phyloP scores from a whole-genome alignment of 1,140 invertebrate species.

The Anoplolepis gracilipes region DNA sequence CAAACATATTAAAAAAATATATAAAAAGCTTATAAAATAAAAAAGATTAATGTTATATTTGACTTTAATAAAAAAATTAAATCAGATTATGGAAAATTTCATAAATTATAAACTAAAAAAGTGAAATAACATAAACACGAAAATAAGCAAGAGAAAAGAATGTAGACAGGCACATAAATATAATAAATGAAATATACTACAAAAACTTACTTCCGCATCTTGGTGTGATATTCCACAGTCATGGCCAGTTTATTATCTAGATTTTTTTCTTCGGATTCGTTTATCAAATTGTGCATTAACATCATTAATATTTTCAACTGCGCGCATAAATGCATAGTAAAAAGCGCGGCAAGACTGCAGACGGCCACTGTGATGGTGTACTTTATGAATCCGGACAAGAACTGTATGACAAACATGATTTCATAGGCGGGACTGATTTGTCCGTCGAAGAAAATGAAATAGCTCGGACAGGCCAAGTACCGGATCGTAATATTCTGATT shows the following conservation, averaged over 20 bases:
- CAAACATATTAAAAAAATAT: neutral
- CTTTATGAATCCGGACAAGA: constrained; percentile 62
- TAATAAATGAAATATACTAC: neutral
- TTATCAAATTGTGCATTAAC: constrained; percentile 37
- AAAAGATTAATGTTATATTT: neutral
- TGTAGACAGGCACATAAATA: neutral
- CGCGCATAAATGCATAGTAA: constrained; percentile 74
- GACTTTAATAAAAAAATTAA: neutral
- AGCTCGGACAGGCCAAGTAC: constrained; percentile 70
- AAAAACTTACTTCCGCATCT: constrained; percentile 30
- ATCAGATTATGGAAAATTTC: neutral
- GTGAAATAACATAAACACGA: too few species aligned
- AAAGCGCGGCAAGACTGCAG: constrained; percentile 72
- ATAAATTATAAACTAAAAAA: neutral
- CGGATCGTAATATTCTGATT: constrained; percentile 45
- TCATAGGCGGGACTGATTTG: constrained; percentile 66
- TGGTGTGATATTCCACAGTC: constrained; percentile 71
- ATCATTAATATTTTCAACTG: constrained; percentile 75
- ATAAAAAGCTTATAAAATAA: neutral
- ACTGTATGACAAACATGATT: constrained; percentile 69
- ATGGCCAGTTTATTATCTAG: constrained; percentile 61
- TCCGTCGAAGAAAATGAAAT: constrained; percentile 63
- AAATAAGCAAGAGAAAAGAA: neutral
- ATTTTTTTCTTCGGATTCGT: neutral
- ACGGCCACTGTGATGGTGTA: constrained; percentile 67